phyloP scores from a whole-genome alignment of 2,797 vertebrate genomes.

The Cryptoprocta ferox region DNA sequence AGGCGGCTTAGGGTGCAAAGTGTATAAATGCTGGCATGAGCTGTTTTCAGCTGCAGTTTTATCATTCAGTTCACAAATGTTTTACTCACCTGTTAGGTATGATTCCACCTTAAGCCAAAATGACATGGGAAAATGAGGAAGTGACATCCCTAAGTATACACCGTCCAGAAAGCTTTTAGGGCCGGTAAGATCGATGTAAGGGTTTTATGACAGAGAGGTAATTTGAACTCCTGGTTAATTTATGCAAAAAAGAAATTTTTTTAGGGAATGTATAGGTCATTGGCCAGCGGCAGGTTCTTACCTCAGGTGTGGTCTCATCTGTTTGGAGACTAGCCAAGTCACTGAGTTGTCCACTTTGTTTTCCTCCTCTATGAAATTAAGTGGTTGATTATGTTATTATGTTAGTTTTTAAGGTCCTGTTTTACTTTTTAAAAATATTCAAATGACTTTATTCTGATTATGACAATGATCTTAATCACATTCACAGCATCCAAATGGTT shows the following conservation, averaged over 20 bases:
- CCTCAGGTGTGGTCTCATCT: background rate
- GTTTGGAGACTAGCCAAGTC: background rate
- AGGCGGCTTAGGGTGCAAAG: background rate
- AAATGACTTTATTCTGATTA: background rate
- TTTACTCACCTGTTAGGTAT: conserved; percentile 11
- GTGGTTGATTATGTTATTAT: background rate
- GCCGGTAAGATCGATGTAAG: background rate
- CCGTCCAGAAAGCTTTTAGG: background rate
- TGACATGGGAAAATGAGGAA: background rate
- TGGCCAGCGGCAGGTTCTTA: background rate
- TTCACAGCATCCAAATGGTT: background rate
- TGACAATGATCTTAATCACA: background rate
- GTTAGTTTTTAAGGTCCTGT: background rate
- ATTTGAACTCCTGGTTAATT: background rate
- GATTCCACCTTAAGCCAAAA: conserved; percentile 39
- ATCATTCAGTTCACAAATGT: background rate
- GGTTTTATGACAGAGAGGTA: background rate
- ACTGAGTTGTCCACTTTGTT: background rate
- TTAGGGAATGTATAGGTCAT: background rate
- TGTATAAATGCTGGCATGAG: background rate
- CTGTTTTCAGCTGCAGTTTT: background rate
- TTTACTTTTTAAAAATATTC: background rate
- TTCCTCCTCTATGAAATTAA: background rate
- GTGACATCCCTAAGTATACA: background rate
- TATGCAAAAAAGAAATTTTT: background rate